These are phyloP conservation scores for Percopsis omiscomaycus DNA, from an alignment of 2,797 vertebrate genomes.

Conservation along the genomic window DNA sequence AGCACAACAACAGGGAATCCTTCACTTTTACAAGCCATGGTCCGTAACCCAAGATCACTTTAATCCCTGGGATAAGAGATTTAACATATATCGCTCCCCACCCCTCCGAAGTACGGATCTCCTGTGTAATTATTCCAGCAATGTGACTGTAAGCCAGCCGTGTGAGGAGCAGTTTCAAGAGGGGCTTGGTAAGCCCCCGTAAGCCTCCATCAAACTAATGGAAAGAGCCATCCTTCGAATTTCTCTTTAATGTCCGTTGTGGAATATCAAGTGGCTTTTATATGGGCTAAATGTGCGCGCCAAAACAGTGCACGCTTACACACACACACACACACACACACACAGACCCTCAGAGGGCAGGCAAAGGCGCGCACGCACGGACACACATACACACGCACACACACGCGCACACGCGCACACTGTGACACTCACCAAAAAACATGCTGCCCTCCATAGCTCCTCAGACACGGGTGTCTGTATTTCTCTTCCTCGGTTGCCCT, in stretches of 20 bases:
- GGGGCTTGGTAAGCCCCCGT: slow-evolving; percentile 57
- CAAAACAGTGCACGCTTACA: background rate
- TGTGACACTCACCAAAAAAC: slow-evolving; percentile 86
- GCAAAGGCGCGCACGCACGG: background rate
- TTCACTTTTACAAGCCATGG: slow-evolving; percentile 46
- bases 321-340: slow-evolving; percentile 13
- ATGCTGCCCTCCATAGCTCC: slow-evolving; percentile 85
- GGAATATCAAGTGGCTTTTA: no score
- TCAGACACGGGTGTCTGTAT: slow-evolving; percentile 68
- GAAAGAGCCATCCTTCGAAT: slow-evolving; percentile 20
- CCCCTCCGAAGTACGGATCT: slow-evolving; percentile 46
- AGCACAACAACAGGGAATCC: slow-evolving; percentile 59
- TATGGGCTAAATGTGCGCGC: no score
- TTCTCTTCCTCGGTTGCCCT: no score
- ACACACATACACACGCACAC: background rate
- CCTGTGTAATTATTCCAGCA: slow-evolving; percentile 60
- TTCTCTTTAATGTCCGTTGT: slow-evolving; percentile 15
- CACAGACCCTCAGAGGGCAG: slow-evolving; percentile 1
- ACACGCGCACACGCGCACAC: slow-evolving; percentile 8
- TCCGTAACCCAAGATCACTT: slow-evolving; percentile 60
- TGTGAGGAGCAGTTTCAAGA: slow-evolving; percentile 63
- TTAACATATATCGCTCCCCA: slow-evolving; percentile 49
- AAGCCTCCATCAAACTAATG: slow-evolving; percentile 50
- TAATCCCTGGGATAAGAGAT: slow-evolving; percentile 55
- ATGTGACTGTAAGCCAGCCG: slow-evolving; percentile 56